Evolutionary conservation across 2,797 vertebrate genomes (phyloP).

Genomic region (Scleropages formosus): DNA sequence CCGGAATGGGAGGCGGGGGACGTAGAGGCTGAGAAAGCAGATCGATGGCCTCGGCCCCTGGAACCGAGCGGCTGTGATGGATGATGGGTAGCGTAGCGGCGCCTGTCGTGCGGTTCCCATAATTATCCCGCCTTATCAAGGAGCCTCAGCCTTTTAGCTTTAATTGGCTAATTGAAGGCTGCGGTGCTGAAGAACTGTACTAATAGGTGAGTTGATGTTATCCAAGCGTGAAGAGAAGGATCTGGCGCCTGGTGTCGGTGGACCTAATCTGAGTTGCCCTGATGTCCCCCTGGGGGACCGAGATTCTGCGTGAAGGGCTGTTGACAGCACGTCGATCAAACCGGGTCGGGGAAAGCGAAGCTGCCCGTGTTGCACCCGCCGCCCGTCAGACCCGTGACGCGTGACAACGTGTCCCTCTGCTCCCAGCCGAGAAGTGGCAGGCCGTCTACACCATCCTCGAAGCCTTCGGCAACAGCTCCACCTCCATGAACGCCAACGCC

Average conservation of each 20-base stretch:
- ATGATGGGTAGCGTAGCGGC: constrained; percentile 43
- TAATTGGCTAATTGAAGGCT: constrained; percentile 44
- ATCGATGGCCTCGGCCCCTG: constrained; percentile 18
- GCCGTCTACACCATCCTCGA: constrained; percentile 92
- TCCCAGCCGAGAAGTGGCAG: constrained; percentile 94
- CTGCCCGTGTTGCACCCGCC: no score
- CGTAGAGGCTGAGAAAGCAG: neutral
- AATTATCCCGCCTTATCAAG: constrained; percentile 53
- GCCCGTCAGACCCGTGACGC: no score
- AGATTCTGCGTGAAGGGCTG: no score
- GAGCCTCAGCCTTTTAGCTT: constrained; percentile 37
- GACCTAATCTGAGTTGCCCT: neutral
- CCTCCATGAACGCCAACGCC: constrained; percentile 84
- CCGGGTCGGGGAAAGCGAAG: neutral
- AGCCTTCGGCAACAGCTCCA: constrained; percentile 91
- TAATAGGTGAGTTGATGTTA: constrained; percentile 39
- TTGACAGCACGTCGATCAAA: no score
- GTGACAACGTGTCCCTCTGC: neutral
- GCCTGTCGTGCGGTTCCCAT: constrained; percentile 38
- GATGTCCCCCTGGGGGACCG: neutral
- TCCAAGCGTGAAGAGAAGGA: constrained; percentile 30
- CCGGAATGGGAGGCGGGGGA: neutral
- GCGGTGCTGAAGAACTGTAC: constrained; percentile 39
- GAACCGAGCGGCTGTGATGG: constrained; percentile 33
- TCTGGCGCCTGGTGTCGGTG: neutral